These are phyloP conservation scores for Propithecus perrieri DNA, from an alignment of 2,797 vertebrate species.

Conservation along the genomic window DNA sequence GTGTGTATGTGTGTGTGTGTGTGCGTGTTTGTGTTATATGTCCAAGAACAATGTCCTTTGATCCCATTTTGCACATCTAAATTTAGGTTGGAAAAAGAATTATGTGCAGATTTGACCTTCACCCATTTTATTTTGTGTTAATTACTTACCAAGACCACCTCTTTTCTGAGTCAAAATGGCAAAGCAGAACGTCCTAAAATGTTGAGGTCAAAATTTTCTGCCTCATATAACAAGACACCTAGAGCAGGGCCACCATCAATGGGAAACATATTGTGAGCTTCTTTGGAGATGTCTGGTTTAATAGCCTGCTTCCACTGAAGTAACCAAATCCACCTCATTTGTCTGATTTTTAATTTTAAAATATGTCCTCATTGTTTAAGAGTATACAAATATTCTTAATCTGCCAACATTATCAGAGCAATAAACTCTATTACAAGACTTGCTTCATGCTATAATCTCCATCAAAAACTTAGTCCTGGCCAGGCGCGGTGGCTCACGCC, in stretches of 20 bases:
- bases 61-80: not conserved
- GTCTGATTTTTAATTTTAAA: conserved; percentile 30
- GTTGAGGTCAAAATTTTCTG: not conserved
- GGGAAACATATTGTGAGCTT: not conserved
- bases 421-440: not conserved
- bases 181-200: not conserved
- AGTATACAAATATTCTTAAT: not conserved
- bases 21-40: not conserved
- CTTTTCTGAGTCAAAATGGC: not conserved
- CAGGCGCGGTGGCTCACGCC: too few species aligned
- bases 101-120: not conserved
- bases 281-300: not conserved
- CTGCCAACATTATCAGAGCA: not conserved
- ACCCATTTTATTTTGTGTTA: not conserved
- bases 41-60: not conserved
- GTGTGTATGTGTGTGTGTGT: not conserved
- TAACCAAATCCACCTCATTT: not conserved
- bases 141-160: not conserved
- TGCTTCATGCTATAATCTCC: not conserved
- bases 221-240: not conserved
- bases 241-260: not conserved
- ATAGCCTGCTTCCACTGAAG: not conserved
- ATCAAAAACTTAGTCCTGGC: not conserved
- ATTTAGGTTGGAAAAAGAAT: not conserved
- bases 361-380: conserved; percentile 3